These are phyloP conservation scores for Plectropomus leopardus DNA, from an alignment of 2,113 vertebrate species.

Conservation along the genomic window DNA sequence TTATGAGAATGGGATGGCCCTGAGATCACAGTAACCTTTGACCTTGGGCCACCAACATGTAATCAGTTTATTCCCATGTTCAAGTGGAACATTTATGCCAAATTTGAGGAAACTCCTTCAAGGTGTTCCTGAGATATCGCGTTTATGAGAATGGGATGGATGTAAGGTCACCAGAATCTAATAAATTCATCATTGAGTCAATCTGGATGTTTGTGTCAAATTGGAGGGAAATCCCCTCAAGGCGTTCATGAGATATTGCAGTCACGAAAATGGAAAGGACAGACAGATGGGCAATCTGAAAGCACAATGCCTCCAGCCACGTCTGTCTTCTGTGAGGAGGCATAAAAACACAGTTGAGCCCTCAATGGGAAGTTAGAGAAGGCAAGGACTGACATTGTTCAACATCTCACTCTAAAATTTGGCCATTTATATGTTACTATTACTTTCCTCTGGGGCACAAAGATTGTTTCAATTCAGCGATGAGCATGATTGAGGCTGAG, in stretches of 20 bases:
- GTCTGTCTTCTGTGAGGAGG: too few species aligned
- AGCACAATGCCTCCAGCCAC: too few species aligned
- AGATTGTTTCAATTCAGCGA: slow-evolving; percentile 18
- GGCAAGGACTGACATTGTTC: not conserved
- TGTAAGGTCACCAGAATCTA: too few species aligned
- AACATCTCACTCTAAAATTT: not conserved
- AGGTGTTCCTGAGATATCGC: not conserved
- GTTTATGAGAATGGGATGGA: not conserved
- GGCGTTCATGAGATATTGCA: not conserved
- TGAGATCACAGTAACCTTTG: not conserved
- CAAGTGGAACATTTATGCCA: not conserved
- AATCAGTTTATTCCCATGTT: not conserved
- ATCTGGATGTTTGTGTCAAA: too few species aligned
- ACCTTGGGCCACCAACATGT: not conserved
- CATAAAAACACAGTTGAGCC: not conserved
- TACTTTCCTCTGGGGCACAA: not conserved
- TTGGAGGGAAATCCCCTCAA: not conserved
- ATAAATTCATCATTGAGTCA: too few species aligned
- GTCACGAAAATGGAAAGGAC: not conserved
- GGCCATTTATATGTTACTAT: not conserved
- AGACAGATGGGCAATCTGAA: too few species aligned
- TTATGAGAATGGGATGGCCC: too few species aligned
- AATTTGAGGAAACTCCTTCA: not conserved
- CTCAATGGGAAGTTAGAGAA: not conserved
- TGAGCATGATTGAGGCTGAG: not conserved